Percentiles rank a stretch among this genome's conserved stretches.
Conservation (phyloP, 2,888 invertebrate species). For the Lysandra bellargus region DNA sequence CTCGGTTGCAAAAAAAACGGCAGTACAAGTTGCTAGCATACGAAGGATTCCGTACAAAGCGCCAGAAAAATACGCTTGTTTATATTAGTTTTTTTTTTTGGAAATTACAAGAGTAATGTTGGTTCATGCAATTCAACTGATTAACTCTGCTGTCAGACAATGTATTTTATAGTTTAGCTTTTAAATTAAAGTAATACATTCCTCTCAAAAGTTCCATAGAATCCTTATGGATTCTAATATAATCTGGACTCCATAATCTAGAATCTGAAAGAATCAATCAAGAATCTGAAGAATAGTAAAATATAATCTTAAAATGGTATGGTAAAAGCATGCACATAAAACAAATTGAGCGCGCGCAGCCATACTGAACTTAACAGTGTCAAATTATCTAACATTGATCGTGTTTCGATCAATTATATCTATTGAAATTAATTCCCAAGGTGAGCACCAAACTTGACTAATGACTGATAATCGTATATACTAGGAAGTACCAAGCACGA, state of each 20-base stretch:
- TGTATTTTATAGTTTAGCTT: background rate
- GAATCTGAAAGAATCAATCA: no score
- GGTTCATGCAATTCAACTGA: background rate
- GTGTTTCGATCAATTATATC: slow-evolving; percentile 42
- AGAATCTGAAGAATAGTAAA: no score
- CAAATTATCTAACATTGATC: slow-evolving; percentile 36
- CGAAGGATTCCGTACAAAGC: background rate
- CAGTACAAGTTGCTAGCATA: background rate
- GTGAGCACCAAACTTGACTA: slow-evolving; percentile 60
- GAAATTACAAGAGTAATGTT: background rate
- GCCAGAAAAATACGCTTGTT: background rate
- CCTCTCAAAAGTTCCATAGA: background rate
- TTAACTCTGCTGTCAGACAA: background rate
- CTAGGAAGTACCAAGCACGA: slow-evolving; percentile 71
- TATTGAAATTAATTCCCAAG: slow-evolving; percentile 55
- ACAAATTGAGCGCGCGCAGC: background rate
- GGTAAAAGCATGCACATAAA: background rate
- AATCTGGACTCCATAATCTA: no score
- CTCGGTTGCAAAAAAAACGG: background rate
- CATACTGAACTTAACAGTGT: background rate
- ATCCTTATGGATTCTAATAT: background rate
- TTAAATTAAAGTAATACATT: background rate
- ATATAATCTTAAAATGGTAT: background rate
- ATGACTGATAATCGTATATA: slow-evolving; percentile 64
- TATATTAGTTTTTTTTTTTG: background rate